Percentiles rank a stretch among this genome's conserved stretches.
phyloP scores from a whole-genome alignment of 2,888 invertebrate genomes.

The Dioctria rufipes region DNA sequence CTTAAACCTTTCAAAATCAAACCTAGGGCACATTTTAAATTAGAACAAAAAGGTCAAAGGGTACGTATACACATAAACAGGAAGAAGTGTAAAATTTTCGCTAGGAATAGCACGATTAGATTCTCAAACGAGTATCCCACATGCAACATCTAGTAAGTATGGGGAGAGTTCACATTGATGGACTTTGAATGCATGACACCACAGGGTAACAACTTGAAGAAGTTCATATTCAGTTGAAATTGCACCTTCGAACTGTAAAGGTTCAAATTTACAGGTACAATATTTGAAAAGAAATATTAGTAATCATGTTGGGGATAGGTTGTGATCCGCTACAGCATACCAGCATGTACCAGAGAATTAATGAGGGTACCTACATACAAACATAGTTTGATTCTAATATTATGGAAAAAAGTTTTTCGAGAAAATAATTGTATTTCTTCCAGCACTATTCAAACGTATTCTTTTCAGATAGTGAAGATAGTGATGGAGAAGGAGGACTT shows the following conservation, averaged over 20 bases:
- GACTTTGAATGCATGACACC: too few relatives aligned
- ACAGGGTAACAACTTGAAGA: too few relatives aligned
- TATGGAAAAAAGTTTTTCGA: too few relatives aligned
- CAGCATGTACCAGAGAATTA: slow-evolving; percentile 77
- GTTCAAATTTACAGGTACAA: background rate
- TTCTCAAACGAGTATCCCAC: background rate
- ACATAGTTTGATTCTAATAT: too few relatives aligned
- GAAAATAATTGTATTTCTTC: too few relatives aligned
- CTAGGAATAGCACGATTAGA: background rate
- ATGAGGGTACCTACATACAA: slow-evolving; percentile 60
- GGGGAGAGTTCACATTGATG: too few relatives aligned
- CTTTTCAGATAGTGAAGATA: slow-evolving; percentile 87
- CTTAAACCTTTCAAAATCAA: too few relatives aligned
- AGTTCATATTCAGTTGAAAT: background rate
- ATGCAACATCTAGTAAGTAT: slow-evolving; percentile 12
- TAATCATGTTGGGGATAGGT: slow-evolving; percentile 68
- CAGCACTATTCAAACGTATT: too few relatives aligned
- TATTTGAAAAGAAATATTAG: background rate
- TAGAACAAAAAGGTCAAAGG: slow-evolving; percentile 14
- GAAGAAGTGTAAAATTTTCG: background rate
- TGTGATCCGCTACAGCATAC: slow-evolving; percentile 75
- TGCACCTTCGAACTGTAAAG: slow-evolving; percentile 22
- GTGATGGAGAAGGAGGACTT: slow-evolving; percentile 92
- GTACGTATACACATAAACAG: slow-evolving; percentile 4
- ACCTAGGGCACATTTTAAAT: background rate